These are phyloP conservation scores for Cepaea hortensis DNA, from an alignment of 2,888 invertebrate species.

Conservation along the genomic window DNA sequence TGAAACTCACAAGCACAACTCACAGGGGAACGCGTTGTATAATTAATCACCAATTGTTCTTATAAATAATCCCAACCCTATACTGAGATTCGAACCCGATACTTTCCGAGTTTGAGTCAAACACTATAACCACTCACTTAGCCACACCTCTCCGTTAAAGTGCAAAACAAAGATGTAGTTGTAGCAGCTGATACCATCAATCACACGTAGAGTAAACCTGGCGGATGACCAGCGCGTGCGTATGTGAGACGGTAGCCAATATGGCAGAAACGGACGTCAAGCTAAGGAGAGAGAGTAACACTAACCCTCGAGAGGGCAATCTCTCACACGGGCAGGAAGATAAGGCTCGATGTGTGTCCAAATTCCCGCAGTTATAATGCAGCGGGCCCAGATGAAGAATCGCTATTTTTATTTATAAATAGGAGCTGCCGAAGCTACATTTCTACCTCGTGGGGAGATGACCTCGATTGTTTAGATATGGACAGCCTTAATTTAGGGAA, in stretches of 20 bases:
- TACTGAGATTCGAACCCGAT: too few relatives aligned
- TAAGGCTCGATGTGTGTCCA: constrained; percentile 33
- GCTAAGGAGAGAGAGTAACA: constrained; percentile 21
- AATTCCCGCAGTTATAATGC: constrained; percentile 21
- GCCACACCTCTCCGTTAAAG: too few relatives aligned
- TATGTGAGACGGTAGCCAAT: constrained; percentile 33
- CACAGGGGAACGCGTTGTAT: too few relatives aligned
- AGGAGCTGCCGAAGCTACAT: background rate
- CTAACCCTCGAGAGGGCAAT: constrained; percentile 23
- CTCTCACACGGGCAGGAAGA: constrained; percentile 22
- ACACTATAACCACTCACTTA: too few relatives aligned
- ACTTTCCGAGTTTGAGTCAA: too few relatives aligned
- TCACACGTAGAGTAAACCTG: background rate
- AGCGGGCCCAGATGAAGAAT: constrained; percentile 20
- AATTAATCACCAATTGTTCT: too few relatives aligned
- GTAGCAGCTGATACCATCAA: background rate
- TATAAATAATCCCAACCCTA: too few relatives aligned
- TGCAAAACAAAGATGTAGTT: too few relatives aligned
- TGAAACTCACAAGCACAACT: too few relatives aligned
- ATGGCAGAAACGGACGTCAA: constrained; percentile 28
- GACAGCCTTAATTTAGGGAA: background rate
- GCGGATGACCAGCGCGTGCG: background rate
- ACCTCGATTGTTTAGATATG: background rate
- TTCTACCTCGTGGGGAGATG: background rate
- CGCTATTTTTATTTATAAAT: constrained; percentile 25